Base-by-base conservation (phyloP, 2,797 vertebrate species). In the Sylvia borin region DNA sequence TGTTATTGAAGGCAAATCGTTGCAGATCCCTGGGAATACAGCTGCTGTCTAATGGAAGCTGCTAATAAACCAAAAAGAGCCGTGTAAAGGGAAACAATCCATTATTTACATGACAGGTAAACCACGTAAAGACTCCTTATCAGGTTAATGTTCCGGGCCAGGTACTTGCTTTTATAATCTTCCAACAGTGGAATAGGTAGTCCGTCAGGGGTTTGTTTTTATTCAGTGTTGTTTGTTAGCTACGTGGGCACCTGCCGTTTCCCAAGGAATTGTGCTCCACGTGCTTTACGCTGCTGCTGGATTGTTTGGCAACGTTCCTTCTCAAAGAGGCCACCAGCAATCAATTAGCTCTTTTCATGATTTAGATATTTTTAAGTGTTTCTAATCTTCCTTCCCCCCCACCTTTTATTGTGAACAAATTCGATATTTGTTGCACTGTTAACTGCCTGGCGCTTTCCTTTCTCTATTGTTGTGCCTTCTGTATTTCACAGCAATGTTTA, bases 311-410 rank as follows among this genome's bases (percentile, higher is more conserved):
- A 93, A 89, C 65, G 26, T 61, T 86, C 76, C 85, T 85, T 64
- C 95, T 86, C 92, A 90, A 25, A 91, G 77, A 93, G 64, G 85
- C 62, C 77, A 43, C 55, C 43, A 53, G 82, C 29, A 88, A 80
- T 93, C 97, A 94, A 96, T 96, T 73, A 92, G 53, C 16, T 10
- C 17, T 51, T 80, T 71, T 82, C 80, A 80, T 70, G 77, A 80
- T 94, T 90, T 79, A 92, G 85, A 88, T 47, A 73, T 65, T 96
- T 96, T 88, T 70, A 95, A 95, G 54, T 87, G 93, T 87, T 96
- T 95, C 91, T 92, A 91, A 97, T 94, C 79, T 88, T 29, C 5
- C 6, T 50, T n/a, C 16, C 2, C 3, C 20, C 9, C 18, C 22
- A 40, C 5, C 9, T 21, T 90, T 11, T 7, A 62, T 79, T 84